Percentiles rank a stretch among this genome's conserved stretches.
phyloP scores from a whole-genome alignment of 2,797 vertebrate genomes.

The Muscicapa comitata region DNA sequence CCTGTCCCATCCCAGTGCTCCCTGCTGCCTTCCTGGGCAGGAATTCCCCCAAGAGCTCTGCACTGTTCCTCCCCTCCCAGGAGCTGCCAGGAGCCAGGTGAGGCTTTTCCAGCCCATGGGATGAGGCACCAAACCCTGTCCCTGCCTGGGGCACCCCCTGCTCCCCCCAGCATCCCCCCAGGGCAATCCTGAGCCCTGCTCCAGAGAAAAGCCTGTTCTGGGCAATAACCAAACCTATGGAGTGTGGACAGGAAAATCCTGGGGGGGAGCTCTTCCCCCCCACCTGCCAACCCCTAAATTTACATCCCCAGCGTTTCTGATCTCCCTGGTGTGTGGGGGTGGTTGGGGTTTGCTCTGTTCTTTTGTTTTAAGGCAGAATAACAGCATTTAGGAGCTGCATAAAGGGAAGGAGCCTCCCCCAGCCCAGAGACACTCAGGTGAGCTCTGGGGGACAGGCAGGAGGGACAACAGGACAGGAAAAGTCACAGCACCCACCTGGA shows the following conservation, averaged over 20 bases:
- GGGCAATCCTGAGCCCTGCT: background rate
- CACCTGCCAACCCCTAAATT: background rate
- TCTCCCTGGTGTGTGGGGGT: background rate
- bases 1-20: background rate
- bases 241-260: rapidly evolving
- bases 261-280: background rate
- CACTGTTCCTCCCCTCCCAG: background rate
- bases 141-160: background rate
- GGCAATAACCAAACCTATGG: rapidly evolving
- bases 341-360: background rate
- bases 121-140: rapidly evolving
- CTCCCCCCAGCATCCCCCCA: background rate
- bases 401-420: background rate
- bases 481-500: background rate
- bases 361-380: background rate
- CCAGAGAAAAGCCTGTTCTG: background rate
- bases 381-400: rapidly evolving
- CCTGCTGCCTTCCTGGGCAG: background rate
- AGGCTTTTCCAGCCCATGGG: rapidly evolving
- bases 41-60: background rate
- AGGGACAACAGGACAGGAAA: background rate
- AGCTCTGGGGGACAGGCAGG: background rate
- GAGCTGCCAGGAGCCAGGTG: background rate
- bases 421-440: rapidly evolving
- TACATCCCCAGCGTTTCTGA: rapidly evolving